Conservation (phyloP, 2,888 invertebrate species). For the Dendrolimus houi region DNA sequence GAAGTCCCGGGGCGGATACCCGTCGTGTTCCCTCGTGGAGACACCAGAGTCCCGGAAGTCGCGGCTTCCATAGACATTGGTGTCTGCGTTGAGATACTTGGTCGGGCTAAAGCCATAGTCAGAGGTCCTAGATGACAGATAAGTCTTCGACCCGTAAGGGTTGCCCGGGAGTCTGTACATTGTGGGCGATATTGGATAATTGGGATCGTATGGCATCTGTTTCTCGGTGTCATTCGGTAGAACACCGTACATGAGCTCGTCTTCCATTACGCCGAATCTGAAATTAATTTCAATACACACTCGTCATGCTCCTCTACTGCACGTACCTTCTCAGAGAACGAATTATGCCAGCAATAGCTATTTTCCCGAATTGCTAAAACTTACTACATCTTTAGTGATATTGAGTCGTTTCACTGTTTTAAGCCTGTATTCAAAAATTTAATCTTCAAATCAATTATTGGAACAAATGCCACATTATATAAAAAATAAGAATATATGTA, state of each 20-base stretch:
- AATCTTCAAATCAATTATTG: too few relatives aligned
- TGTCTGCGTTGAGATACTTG: conserved; percentile 53
- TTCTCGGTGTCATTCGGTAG: conserved; percentile 58
- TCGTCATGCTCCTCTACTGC: too few relatives aligned
- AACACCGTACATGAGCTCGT: conserved; percentile 65
- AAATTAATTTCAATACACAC: conserved; percentile 1
- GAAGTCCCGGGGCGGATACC: conserved; percentile 60
- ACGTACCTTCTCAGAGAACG: too few relatives aligned
- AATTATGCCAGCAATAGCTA: too few relatives aligned
- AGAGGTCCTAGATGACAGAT: conserved; percentile 57
- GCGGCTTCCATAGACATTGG: conserved; percentile 55
- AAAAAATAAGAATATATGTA: too few relatives aligned
- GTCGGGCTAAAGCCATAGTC: conserved; percentile 71
- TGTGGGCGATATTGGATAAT: conserved; percentile 67
- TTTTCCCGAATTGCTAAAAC: too few relatives aligned
- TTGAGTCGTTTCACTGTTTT: too few relatives aligned
- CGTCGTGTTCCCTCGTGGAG: conserved; percentile 57
- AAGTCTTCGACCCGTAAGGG: conserved; percentile 69
- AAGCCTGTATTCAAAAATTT: too few relatives aligned
- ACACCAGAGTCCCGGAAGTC: conserved; percentile 55
- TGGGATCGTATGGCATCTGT: conserved; percentile 64
- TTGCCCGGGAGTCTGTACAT: conserved; percentile 64
- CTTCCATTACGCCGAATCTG: conserved; percentile 68
- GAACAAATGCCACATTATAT: too few relatives aligned
- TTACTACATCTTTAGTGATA: too few relatives aligned